A percentile compares a stretch with the other conserved stretches of the same genome.
Conservation (phyloP, 2,888 invertebrate genomes). For the Leptarthrus brevirostris region DNA sequence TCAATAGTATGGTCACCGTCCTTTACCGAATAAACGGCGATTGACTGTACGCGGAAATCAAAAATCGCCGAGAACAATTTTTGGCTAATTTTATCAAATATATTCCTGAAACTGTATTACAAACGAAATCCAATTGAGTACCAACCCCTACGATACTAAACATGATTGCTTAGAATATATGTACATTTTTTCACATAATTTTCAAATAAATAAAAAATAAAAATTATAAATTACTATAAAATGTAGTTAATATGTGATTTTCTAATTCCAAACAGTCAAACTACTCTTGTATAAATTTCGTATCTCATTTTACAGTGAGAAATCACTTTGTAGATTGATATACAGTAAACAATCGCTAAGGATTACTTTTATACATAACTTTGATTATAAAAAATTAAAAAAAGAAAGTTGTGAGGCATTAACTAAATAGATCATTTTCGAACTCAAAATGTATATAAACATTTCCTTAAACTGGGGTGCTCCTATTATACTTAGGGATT, state of each 20-base stretch:
- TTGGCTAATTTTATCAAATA: conserved; percentile 80
- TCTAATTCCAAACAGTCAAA: conserved; percentile 24
- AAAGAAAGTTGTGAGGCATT: too few species aligned
- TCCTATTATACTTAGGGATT: too few species aligned
- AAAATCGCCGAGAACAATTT: conserved; percentile 79
- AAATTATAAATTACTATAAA: too few species aligned
- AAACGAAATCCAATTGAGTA: conserved; percentile 1
- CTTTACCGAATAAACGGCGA: conserved; percentile 78
- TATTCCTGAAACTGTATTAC: conserved; percentile 65
- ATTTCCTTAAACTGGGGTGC: too few species aligned
- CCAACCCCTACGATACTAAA: conserved; percentile 9
- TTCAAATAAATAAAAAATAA: not conserved
- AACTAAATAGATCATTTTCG: too few species aligned
- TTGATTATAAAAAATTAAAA: conserved; percentile 1
- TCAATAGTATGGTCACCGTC: conserved; percentile 74
- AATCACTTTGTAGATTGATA: conserved; percentile 29
- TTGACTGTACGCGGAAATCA: conserved; percentile 81
- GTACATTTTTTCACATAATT: not conserved
- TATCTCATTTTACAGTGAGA: conserved; percentile 14
- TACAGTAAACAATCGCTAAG: not conserved
- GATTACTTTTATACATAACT: not conserved
- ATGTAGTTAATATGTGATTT: conserved; percentile 27
- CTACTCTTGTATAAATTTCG: conserved; percentile 31
- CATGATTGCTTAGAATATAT: not conserved
- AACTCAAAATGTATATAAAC: too few species aligned